These are phyloP conservation scores for Pycnonotus jocosus DNA, from an alignment of 2,113 vertebrate genomes.

Conservation along the genomic window DNA sequence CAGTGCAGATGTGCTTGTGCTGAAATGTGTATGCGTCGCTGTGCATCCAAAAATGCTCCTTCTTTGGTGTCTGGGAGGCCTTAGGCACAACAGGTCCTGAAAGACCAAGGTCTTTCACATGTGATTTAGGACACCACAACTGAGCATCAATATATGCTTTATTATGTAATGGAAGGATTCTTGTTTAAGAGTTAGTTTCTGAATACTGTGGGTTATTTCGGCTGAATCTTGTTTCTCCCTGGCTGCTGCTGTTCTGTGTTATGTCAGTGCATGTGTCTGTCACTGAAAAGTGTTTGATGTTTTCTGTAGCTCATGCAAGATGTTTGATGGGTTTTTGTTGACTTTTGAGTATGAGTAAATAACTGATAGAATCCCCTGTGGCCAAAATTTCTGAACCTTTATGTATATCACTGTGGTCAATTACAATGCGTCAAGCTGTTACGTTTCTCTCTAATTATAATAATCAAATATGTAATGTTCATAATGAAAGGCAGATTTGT, in stretches of 20 bases:
- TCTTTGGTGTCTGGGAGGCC: not conserved
- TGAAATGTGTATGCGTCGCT: rapidly evolving
- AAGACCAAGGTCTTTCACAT: not conserved
- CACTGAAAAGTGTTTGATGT: conserved; percentile 40
- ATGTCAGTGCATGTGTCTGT: conserved; percentile 42
- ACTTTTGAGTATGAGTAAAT: conserved; percentile 23
- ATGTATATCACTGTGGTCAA: conserved; percentile 29
- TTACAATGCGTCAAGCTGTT: not conserved
- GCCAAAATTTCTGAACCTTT: conserved; percentile 30
- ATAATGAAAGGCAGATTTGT: conserved; percentile 39
- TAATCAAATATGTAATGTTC: conserved; percentile 24
- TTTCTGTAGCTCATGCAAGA: conserved; percentile 43
- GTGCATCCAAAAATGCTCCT: not conserved
- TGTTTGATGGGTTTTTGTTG: conserved; percentile 34
- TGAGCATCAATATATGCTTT: not conserved
- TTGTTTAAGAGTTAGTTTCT: not conserved
- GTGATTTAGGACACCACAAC: not conserved
- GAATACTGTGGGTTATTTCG: not conserved
- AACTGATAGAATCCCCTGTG: conserved; percentile 27
- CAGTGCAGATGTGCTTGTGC: not conserved
- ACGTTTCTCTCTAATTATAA: conserved; percentile 18
- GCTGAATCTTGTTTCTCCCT: not conserved
- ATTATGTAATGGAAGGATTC: not conserved
- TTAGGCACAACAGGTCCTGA: not conserved
- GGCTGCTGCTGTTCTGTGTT: conserved; percentile 36